phyloP scores from a whole-genome alignment of 2,797 vertebrate genomes.

The Xenentodon cancila region DNA sequence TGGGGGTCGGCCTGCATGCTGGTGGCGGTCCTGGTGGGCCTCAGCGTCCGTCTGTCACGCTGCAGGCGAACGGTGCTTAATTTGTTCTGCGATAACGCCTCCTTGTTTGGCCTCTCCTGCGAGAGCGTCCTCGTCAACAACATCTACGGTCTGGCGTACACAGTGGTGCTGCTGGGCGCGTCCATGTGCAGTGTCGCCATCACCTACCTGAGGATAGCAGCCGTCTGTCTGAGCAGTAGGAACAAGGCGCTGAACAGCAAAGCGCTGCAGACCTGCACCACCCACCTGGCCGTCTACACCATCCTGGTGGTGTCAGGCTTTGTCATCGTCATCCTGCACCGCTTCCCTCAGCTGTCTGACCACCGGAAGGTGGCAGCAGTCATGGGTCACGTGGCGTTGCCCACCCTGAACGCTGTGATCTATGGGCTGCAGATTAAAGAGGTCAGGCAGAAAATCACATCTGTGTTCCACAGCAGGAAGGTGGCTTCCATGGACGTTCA shows the following conservation, averaged over 20 bases:
- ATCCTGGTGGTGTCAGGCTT: slow-evolving; percentile 35
- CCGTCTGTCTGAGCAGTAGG: slow-evolving; percentile 31
- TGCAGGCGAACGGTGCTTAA: slow-evolving; percentile 78
- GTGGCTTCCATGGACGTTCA: not conserved
- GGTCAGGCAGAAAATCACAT: slow-evolving; percentile 2
- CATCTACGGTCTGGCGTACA: slow-evolving; percentile 73
- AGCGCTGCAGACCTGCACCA: slow-evolving; percentile 73
- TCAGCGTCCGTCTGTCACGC: slow-evolving; percentile 74
- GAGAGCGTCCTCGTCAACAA: slow-evolving; percentile 79
- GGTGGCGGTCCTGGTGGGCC: slow-evolving; percentile 71
- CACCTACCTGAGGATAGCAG: slow-evolving; percentile 74
- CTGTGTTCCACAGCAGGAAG: not conserved
- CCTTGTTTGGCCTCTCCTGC: slow-evolving; percentile 84
- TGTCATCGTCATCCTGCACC: slow-evolving; percentile 37
- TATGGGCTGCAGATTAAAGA: slow-evolving; percentile 57
- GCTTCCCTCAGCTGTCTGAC: slow-evolving; percentile 33
- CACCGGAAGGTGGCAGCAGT: slow-evolving; percentile 44
- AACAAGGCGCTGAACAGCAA: slow-evolving; percentile 56
- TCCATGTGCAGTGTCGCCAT: slow-evolving; percentile 64
- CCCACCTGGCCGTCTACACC: slow-evolving; percentile 47
- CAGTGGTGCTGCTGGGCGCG: slow-evolving; percentile 59
- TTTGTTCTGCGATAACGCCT: slow-evolving; percentile 85
- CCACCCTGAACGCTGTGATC: slow-evolving; percentile 47
- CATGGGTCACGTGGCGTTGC: slow-evolving; percentile 36
- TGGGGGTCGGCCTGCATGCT: slow-evolving; percentile 60